Evolutionary conservation across 2,113 vertebrate species (phyloP).

Genomic region (Hystrix cristata): DNA sequence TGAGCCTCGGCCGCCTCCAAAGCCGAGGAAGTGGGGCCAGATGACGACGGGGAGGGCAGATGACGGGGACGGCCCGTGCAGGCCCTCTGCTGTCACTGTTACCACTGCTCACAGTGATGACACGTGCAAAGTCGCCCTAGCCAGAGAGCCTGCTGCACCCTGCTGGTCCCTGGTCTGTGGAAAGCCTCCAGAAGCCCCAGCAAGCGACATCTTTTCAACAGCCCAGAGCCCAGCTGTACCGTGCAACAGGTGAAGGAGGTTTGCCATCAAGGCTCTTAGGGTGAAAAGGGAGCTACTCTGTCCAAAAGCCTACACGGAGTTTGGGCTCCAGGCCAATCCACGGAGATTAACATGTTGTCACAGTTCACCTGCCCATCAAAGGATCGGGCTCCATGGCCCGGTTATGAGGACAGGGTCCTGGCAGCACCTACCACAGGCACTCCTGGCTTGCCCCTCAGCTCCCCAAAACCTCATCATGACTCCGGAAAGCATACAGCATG

Average conservation of each 20-base stretch:
- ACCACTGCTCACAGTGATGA: neutral
- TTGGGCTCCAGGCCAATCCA: neutral
- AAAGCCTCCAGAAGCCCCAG: neutral
- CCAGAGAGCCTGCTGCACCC: neutral
- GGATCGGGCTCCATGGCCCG: neutral
- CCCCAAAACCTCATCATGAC: neutral
- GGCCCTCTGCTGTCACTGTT: neutral
- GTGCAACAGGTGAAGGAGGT: neutral
- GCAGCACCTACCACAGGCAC: neutral
- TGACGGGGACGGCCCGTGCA: neutral
- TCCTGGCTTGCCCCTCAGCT: neutral
- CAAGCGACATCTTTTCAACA: neutral
- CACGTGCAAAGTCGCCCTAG: neutral
- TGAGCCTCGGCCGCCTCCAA: neutral
- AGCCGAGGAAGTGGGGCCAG: neutral
- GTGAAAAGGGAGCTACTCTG: neutral
- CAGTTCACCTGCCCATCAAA: neutral
- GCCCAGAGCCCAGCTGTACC: neutral
- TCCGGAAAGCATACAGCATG: too few relatives aligned
- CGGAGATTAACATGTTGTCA: neutral
- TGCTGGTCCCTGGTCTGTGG: neutral
- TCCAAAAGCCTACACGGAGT: neutral
- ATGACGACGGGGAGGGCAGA: neutral
- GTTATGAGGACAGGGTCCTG: neutral
- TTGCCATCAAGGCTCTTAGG: neutral